Conservation (phyloP, 2,113 vertebrate genomes). For the Brachyhypopomus occidentalis region DNA sequence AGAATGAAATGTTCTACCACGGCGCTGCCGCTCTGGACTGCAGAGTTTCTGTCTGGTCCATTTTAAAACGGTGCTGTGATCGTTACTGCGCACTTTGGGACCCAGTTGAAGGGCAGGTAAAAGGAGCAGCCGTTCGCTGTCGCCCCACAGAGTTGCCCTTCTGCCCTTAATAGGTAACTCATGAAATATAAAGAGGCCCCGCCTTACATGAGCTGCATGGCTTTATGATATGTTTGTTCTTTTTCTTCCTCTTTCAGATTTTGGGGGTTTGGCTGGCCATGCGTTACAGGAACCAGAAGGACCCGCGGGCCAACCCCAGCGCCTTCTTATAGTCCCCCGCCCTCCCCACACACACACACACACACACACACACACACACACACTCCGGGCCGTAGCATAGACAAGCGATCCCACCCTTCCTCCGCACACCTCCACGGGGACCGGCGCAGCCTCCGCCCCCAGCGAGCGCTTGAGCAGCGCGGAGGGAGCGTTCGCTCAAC, state of each 20-base stretch:
- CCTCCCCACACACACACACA: neutral
- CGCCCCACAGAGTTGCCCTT: neutral
- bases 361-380: no score
- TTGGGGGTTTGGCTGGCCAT: slow-evolving; percentile 91
- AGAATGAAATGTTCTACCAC: neutral
- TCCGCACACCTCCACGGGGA: slow-evolving; percentile 57
- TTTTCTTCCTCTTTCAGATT: slow-evolving; percentile 74
- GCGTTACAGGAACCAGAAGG: slow-evolving; percentile 93
- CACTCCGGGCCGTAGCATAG: slow-evolving; percentile 17
- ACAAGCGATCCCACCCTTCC: slow-evolving; percentile 44
- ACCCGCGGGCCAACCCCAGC: slow-evolving; percentile 90
- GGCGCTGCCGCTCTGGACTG: neutral
- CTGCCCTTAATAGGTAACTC: neutral
- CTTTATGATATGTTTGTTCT: neutral
- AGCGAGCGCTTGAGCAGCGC: slow-evolving; percentile 42
- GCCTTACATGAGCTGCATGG: no score
- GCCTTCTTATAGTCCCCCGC: slow-evolving; percentile 84
- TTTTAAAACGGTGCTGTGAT: neutral
- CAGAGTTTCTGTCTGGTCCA: neutral
- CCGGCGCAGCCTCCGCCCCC: slow-evolving; percentile 33
- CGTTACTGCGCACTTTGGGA: neutral
- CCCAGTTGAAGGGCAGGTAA: neutral
- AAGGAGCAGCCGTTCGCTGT: neutral
- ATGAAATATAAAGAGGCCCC: neutral
- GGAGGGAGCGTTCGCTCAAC: slow-evolving; percentile 40